Evolutionary conservation across 2,113 vertebrate genomes (phyloP).

Genomic region (Regulus satrapa): DNA sequence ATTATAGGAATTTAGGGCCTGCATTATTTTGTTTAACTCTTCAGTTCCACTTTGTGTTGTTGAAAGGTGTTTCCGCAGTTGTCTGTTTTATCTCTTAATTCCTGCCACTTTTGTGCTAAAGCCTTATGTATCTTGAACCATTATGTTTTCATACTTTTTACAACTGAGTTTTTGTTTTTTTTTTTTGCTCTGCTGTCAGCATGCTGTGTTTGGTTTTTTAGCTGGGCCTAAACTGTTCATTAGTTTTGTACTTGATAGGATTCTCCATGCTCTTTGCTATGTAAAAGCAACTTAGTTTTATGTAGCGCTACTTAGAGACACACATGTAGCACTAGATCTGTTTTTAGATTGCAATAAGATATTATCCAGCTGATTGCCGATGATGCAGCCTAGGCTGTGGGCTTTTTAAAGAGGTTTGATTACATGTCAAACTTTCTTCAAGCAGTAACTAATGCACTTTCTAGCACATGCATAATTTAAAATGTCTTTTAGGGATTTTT

Average conservation of each 20-base stretch:
- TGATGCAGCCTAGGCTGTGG: not conserved
- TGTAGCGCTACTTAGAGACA: not conserved
- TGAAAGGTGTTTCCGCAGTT: not conserved
- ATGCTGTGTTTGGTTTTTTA: not conserved
- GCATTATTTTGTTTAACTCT: not conserved
- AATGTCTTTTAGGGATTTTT: not conserved
- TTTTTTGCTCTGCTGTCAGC: not conserved
- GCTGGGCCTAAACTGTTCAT: not conserved
- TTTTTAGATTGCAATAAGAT: not conserved
- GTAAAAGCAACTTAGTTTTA: not conserved
- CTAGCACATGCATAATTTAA: not conserved
- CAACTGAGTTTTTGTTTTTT: not conserved
- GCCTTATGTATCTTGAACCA: not conserved
- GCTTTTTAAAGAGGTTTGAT: not conserved
- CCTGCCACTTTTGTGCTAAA: not conserved
- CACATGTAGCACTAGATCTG: not conserved
- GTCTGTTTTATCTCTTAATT: not conserved
- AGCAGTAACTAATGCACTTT: not conserved
- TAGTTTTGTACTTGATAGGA: not conserved
- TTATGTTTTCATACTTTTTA: not conserved
- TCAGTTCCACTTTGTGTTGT: not conserved
- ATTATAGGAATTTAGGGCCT: not conserved
- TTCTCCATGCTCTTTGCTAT: not conserved
- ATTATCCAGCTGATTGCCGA: not conserved
- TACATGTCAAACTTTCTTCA: not conserved